Percentiles rank a stretch among this genome's conserved stretches.
phyloP scores from a whole-genome alignment of 2,888 invertebrate species.

The Elgonia sp. region DNA sequence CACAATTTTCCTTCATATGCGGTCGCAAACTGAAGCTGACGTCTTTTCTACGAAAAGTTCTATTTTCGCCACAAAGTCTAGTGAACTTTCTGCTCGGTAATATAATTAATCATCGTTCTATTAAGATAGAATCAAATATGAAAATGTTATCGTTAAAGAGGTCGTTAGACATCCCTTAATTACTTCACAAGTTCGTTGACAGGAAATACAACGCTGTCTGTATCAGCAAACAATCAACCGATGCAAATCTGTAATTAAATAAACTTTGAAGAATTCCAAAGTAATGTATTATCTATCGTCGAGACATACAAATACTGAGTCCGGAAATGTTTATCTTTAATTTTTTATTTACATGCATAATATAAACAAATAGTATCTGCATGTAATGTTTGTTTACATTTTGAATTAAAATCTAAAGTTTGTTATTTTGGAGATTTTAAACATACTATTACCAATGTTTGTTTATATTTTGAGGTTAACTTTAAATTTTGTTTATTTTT shows the following conservation, averaged over 20 bases:
- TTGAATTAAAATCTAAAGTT: too few species aligned
- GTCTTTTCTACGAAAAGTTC: neutral
- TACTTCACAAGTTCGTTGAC: slow-evolving; percentile 68
- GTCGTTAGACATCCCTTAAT: slow-evolving; percentile 71
- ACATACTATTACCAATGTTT: too few species aligned
- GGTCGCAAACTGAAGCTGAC: too few species aligned
- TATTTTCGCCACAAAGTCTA: slow-evolving; percentile 33
- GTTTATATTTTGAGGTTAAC: too few species aligned
- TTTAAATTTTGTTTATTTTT: too few species aligned
- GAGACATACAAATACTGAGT: too few species aligned
- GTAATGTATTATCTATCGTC: neutral
- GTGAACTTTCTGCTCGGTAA: slow-evolving; percentile 31
- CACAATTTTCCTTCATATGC: too few species aligned
- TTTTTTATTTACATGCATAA: too few species aligned
- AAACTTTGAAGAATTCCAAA: slow-evolving; percentile 40
- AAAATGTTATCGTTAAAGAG: slow-evolving; percentile 70
- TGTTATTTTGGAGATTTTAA: too few species aligned
- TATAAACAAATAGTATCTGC: too few species aligned
- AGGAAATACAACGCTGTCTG: slow-evolving; percentile 65
- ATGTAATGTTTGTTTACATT: too few species aligned
- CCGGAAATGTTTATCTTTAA: too few species aligned
- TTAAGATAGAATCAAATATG: slow-evolving; percentile 71
- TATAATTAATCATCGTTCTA: slow-evolving; percentile 66
- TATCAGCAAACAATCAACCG: slow-evolving; percentile 58
- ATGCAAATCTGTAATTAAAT: slow-evolving; percentile 56